Percentiles rank a stretch among this genome's conserved stretches.
These are phyloP conservation scores for Genyomyrus donnyi DNA, from an alignment of 2,113 vertebrate species.

Conservation along the genomic window DNA sequence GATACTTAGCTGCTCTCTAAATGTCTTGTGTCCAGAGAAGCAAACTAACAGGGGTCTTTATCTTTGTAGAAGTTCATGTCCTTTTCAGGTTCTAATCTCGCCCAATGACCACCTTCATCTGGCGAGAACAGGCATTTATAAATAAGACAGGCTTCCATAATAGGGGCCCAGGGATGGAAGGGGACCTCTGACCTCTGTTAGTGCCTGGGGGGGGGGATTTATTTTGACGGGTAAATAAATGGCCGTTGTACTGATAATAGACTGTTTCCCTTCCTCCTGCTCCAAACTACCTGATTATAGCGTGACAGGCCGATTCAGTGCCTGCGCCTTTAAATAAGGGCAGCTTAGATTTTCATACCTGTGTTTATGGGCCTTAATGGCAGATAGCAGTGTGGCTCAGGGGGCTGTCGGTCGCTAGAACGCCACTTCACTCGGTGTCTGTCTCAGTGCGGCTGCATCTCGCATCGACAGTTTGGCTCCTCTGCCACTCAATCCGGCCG, in stretches of 20 bases:
- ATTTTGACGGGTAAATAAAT: not conserved
- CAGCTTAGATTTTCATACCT: not conserved
- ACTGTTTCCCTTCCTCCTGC: not conserved
- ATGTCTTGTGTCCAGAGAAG: not conserved
- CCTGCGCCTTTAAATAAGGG: not conserved
- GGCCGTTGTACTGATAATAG: not conserved
- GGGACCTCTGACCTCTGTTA: not conserved
- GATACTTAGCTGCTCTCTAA: not conserved
- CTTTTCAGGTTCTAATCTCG: not conserved
- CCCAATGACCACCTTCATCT: not conserved
- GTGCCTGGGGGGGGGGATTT: not conserved
- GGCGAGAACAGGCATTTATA: not conserved
- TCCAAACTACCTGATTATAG: not conserved
- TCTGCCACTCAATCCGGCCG: not conserved
- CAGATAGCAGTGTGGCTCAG: not conserved
- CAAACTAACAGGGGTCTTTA: not conserved
- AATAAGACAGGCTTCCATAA: not conserved
- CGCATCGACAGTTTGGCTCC: not conserved
- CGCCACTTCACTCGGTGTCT: not conserved
- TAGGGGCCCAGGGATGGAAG: not conserved
- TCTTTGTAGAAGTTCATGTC: not conserved
- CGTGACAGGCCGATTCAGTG: not conserved
- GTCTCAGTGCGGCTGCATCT: not conserved
- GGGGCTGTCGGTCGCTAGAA: not conserved
- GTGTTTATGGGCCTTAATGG: not conserved